These are phyloP conservation scores for Magallana nippona DNA, from an alignment of 2,888 invertebrate genomes.

Conservation along the genomic window DNA sequence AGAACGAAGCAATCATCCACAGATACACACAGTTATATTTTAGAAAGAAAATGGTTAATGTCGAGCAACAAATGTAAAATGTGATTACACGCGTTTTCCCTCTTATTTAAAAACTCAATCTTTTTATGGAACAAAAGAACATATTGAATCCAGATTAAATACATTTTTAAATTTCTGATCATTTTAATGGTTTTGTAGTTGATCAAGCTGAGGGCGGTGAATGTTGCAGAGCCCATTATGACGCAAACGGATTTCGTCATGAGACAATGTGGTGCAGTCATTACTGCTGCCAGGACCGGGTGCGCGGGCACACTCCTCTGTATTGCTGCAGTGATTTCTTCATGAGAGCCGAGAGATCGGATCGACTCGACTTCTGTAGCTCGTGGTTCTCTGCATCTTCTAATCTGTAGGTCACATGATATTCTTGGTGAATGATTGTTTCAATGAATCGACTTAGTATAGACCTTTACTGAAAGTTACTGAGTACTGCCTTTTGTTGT, in stretches of 20 bases:
- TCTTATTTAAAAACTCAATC: too few species aligned
- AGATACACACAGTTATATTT: too few species aligned
- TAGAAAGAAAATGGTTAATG: too few species aligned
- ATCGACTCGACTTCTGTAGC: slow-evolving; percentile 31
- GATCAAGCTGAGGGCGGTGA: slow-evolving; percentile 30
- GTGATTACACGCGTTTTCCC: too few species aligned
- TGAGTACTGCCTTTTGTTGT: too few species aligned
- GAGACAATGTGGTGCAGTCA: slow-evolving; percentile 28
- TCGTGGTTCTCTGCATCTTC: slow-evolving; percentile 36
- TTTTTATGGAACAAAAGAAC: too few species aligned
- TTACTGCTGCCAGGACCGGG: slow-evolving; percentile 18
- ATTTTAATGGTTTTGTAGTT: not conserved
- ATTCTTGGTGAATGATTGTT: not conserved
- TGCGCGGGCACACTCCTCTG: not conserved
- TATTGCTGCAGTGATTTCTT: slow-evolving; percentile 36
- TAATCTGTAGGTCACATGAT: slow-evolving; percentile 33
- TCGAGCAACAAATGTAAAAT: too few species aligned
- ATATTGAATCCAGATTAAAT: too few species aligned
- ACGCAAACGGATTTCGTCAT: not conserved
- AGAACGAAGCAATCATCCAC: too few species aligned
- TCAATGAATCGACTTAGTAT: too few species aligned
- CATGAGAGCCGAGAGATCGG: not conserved
- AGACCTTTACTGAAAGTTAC: too few species aligned
- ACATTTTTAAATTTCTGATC: too few species aligned
- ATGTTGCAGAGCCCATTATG: slow-evolving; percentile 31